Evolutionary conservation across 2,113 vertebrate species (phyloP).

Genomic region (Erythrolamprus reginae): DNA sequence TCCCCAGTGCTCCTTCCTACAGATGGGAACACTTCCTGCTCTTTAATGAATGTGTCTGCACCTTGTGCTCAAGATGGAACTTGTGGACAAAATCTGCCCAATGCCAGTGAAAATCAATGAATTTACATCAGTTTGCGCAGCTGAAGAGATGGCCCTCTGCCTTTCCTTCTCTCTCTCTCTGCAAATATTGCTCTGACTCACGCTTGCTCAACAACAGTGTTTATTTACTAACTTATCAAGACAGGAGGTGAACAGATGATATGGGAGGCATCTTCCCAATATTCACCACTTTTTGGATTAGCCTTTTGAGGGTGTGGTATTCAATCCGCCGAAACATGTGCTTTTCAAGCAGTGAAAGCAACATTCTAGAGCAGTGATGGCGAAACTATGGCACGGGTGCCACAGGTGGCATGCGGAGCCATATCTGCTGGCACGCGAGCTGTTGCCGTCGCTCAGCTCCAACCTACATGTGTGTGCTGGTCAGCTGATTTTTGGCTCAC

Average conservation of each 20-base stretch:
- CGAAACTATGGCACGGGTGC: too few relatives aligned
- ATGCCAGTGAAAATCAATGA: background rate
- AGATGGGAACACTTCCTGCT: background rate
- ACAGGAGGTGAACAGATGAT: background rate
- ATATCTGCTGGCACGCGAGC: too few relatives aligned
- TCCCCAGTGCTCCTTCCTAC: slow-evolving; percentile 3
- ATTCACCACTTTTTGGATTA: slow-evolving; percentile 1
- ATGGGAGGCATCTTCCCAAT: background rate
- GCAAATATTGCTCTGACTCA: background rate
- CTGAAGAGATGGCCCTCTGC: background rate
- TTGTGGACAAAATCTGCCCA: background rate
- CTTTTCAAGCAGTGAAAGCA: background rate
- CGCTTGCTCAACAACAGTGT: slow-evolving; percentile 13
- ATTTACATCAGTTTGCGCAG: slow-evolving; percentile 7
- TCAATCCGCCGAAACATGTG: background rate
- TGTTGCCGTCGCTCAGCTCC: too few relatives aligned
- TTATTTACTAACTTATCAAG: slow-evolving; percentile 23
- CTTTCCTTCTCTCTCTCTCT: background rate
- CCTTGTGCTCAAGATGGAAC: slow-evolving; percentile 1
- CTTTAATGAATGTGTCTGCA: background rate
- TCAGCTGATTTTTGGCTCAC: too few relatives aligned
- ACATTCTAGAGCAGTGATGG: too few relatives aligned
- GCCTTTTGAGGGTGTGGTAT: slow-evolving; percentile 18
- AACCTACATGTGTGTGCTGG: too few relatives aligned
- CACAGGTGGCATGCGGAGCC: too few relatives aligned